phyloP scores from a whole-genome alignment of 2,888 invertebrate species.

The Helleia helle region DNA sequence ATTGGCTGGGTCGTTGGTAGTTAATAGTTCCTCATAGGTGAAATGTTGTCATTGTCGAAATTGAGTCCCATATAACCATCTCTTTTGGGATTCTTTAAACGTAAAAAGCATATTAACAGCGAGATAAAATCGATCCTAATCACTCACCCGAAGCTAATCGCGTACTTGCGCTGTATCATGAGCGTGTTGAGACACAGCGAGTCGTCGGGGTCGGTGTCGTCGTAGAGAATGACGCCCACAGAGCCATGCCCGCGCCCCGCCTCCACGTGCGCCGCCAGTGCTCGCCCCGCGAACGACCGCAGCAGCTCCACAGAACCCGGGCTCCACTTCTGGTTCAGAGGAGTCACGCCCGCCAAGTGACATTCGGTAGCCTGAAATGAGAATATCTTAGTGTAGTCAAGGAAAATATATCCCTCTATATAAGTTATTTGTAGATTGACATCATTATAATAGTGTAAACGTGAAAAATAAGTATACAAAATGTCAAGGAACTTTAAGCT shows the following conservation, averaged over 20 bases:
- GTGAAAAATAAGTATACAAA: too few relatives aligned
- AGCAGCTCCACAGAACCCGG: constrained; percentile 41
- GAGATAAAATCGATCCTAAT: too few relatives aligned
- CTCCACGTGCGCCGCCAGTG: constrained; percentile 43
- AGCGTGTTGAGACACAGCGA: constrained; percentile 45
- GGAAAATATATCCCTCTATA: too few relatives aligned
- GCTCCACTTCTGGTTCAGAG: constrained; percentile 51
- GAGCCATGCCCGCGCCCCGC: constrained; percentile 38
- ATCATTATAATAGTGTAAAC: too few relatives aligned
- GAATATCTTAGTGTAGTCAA: too few relatives aligned
- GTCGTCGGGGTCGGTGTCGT: constrained; percentile 34
- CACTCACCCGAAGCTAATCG: constrained; percentile 52
- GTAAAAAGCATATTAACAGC: too few relatives aligned
- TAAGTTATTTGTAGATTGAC: too few relatives aligned
- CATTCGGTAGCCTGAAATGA: constrained; percentile 46
- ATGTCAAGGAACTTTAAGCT: too few relatives aligned
- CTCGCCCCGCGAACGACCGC: constrained; percentile 29
- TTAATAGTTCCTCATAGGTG: too few relatives aligned
- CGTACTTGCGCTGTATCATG: constrained; percentile 55
- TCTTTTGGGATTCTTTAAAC: neutral
- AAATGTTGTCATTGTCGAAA: too few relatives aligned
- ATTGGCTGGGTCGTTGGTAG: too few relatives aligned
- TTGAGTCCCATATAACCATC: too few relatives aligned
- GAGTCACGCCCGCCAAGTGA: constrained; percentile 53
- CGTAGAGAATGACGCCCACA: constrained; percentile 45